A percentile compares a stretch with the other conserved stretches of the same genome.
Conservation (phyloP, 2,797 vertebrate species). For the Potorous gilbertii region DNA sequence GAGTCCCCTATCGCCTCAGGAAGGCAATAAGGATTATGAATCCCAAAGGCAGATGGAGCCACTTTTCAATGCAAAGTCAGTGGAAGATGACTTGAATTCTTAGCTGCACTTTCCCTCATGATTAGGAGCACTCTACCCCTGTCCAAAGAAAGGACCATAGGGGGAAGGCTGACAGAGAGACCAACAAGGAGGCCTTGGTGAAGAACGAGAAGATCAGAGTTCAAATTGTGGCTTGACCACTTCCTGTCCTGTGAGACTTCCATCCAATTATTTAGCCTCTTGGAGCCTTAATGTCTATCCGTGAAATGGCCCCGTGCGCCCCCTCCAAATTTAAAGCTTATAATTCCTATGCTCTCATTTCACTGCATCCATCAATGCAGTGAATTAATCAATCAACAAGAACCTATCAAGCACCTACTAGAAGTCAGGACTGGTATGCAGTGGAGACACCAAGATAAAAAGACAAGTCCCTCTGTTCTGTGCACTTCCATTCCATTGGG, state of each 20-base stretch:
- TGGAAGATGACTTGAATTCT: background rate
- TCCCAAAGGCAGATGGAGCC: background rate
- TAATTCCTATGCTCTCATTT: background rate
- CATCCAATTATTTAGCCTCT: background rate
- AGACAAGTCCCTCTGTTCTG: background rate
- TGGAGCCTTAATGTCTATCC: background rate
- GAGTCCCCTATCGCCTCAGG: too few relatives aligned
- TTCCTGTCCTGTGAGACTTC: background rate
- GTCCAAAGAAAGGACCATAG: background rate
- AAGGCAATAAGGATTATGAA: background rate
- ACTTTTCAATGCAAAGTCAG: conserved; percentile 13
- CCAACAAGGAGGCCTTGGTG: too few relatives aligned
- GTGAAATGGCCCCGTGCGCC: background rate
- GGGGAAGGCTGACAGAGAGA: background rate
- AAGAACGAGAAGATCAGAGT: background rate
- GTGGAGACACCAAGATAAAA: background rate
- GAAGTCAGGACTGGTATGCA: background rate
- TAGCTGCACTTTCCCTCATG: background rate
- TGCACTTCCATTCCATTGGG: background rate
- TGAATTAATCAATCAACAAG: background rate
- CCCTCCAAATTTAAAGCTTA: background rate
- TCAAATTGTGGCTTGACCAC: background rate
- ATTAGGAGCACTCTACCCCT: background rate
- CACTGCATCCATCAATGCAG: background rate
- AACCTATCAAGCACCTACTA: too few relatives aligned